Base-by-base conservation (phyloP, 2,888 invertebrate genomes). In the Fabriciana adippe region DNA sequence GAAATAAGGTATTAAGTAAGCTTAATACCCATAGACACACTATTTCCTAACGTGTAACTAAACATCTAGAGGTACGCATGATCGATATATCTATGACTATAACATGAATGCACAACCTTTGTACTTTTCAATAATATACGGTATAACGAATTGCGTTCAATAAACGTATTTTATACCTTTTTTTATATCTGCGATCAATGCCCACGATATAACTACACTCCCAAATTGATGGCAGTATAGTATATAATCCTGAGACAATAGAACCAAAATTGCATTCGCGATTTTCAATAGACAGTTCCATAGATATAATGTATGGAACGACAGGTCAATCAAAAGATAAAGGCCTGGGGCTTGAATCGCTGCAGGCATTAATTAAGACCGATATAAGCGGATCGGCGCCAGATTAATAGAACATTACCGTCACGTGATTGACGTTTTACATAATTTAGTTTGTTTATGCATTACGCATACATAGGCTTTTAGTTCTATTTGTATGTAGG, bases 271-370 rank as follows among this genome's bases (percentile, higher is more conserved):
- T 71, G 71, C 69, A 69, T 69, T 61, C 50, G 56, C 60, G n/a
- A 62, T 62, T 71, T 67, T 45, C 61, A 56, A 61, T 64, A 62
- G 50, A 64, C 15, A 60, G 68, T 67, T 60, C 68, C 70, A 70
- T 62, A 64, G 69, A 68, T 73, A 72, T 70, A 70, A 69, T 70
- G 68, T 73, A 73, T 70, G 72, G 74, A 76, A 77, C 75, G 81
- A 81, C 84, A 83, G 87, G 86, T 86, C 89, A 89, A 90, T 90
- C 89, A 90, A 86, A 86, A 88, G 89, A 90, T 90, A 90, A 87
- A 88, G 88, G 85, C 87, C 79, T 75, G 78, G 71, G 76, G 81
- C 81, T 79, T 77, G 77, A 81, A 81, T 75, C 79, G 79, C 84
- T 77, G 74, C 76, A 75, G 82, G 84, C 85, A 80, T 85, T 89